These are phyloP conservation scores for Heterodera carotae DNA, from an alignment of 1,140 invertebrate species.

Conservation along the genomic window DNA sequence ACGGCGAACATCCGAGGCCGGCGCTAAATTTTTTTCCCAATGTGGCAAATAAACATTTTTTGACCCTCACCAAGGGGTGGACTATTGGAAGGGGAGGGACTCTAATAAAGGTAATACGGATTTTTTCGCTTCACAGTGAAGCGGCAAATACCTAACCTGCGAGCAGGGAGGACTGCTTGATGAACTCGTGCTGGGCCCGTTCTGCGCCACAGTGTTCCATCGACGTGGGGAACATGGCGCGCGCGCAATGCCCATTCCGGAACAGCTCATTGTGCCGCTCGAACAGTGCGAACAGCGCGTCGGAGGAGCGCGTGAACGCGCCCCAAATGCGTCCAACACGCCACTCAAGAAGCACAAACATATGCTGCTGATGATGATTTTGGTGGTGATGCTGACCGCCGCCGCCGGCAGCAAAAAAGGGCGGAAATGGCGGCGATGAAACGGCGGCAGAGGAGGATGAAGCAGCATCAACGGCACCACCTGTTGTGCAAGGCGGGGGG, in stretches of 20 bases:
- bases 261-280: constrained; percentile 34
- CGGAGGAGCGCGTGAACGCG: constrained; percentile 35
- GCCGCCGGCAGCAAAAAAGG: background rate
- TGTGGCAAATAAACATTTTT: background rate
- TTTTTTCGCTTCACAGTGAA: too few species aligned
- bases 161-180: constrained; percentile 6
- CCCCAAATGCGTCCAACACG: constrained; percentile 38
- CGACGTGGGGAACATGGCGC: constrained; percentile 46
- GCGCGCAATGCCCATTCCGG: constrained; percentile 21
- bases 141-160: background rate
- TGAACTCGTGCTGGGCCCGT: constrained; percentile 36
- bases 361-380: constrained; percentile 23
- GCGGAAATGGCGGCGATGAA: constrained; percentile 11
- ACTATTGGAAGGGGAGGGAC: constrained; percentile 25
- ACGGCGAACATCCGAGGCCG: constrained; percentile 39
- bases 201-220: constrained; percentile 44
- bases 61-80: too few species aligned
- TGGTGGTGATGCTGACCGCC: too few species aligned
- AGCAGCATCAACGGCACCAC: too few species aligned
- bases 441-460: background rate
- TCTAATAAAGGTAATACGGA: too few species aligned
- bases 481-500: too few species aligned
- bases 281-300: constrained; percentile 41
- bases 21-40: constrained; percentile 22
- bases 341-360: constrained; percentile 53